Conservation (phyloP, 2,888 invertebrate genomes). For the Argynnis bischoffii region DNA sequence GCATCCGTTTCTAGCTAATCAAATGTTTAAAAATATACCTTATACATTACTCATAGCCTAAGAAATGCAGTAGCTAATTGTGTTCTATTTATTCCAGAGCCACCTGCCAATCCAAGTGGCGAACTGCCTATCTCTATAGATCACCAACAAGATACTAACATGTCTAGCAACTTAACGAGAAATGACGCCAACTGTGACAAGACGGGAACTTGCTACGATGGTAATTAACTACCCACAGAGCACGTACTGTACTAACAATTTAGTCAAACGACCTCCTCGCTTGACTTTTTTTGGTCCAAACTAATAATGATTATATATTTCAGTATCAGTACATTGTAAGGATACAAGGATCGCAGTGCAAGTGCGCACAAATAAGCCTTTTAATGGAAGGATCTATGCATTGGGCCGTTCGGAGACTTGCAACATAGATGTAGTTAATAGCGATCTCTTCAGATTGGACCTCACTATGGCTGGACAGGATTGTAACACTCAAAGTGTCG, state of each 20-base stretch:
- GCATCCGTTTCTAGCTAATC: slow-evolving; percentile 50
- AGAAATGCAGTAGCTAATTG: slow-evolving; percentile 26
- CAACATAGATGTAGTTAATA: slow-evolving; percentile 96
- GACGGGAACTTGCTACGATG: slow-evolving; percentile 97
- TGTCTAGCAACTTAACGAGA: slow-evolving; percentile 87
- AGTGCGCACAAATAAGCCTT: slow-evolving; percentile 95
- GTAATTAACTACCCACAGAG: slow-evolving; percentile 74
- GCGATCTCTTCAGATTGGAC: slow-evolving; percentile 95
- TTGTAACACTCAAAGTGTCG: slow-evolving; percentile 97
- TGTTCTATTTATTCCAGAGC: slow-evolving; percentile 69
- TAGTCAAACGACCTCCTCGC: not conserved
- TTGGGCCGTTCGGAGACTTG: slow-evolving; percentile 96
- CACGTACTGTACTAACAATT: not conserved
- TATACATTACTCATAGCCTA: slow-evolving; percentile 5
- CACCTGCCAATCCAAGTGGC: slow-evolving; percentile 68
- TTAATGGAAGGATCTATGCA: slow-evolving; percentile 97
- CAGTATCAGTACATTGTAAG: slow-evolving; percentile 96
- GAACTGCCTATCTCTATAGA: slow-evolving; percentile 89
- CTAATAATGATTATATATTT: slow-evolving; percentile 45
- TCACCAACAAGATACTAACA: slow-evolving; percentile 87
- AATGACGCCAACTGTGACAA: slow-evolving; percentile 95
- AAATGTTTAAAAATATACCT: slow-evolving; percentile 29
- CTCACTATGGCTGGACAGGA: slow-evolving; percentile 96
- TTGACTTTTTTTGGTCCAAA: not conserved
- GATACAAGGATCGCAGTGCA: slow-evolving; percentile 96